Evolutionary conservation across 2,888 invertebrate genomes (phyloP).

Genomic region (Andrena chrysosceles): DNA sequence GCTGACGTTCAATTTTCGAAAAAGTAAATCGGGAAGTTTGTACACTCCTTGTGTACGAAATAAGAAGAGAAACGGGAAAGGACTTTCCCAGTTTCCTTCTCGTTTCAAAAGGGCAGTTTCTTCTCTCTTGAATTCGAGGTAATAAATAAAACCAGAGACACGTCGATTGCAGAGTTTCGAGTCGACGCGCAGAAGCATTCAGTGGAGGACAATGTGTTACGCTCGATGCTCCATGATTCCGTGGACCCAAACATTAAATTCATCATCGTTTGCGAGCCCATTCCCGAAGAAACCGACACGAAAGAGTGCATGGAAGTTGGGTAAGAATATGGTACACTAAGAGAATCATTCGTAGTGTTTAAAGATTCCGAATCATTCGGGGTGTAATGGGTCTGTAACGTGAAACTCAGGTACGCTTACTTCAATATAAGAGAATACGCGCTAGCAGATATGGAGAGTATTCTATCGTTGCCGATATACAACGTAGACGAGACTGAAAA

Average conservation of each 20-base stretch:
- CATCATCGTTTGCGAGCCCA: constrained; percentile 78
- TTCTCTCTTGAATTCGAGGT: too few species aligned
- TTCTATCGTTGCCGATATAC: constrained; percentile 70
- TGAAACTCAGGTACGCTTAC: constrained; percentile 71
- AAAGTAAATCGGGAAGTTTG: constrained; percentile 57
- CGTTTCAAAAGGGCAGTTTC: too few species aligned
- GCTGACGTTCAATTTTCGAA: constrained; percentile 71
- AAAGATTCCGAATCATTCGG: neutral
- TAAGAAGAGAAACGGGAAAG: too few species aligned
- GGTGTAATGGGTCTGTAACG: neutral
- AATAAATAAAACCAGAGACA: too few species aligned
- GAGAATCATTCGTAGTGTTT: neutral
- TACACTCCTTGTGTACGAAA: too few species aligned
- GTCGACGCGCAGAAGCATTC: constrained; percentile 72
- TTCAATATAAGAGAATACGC: constrained; percentile 78
- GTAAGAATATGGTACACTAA: constrained; percentile 54
- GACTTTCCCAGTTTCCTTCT: too few species aligned
- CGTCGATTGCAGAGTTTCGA: constrained; percentile 72
- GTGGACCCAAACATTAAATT: constrained; percentile 76
- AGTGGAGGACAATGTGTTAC: constrained; percentile 71
- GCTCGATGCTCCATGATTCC: constrained; percentile 73
- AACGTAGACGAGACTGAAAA: constrained; percentile 61
- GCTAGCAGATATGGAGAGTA: constrained; percentile 57
- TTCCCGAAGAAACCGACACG: constrained; percentile 71
- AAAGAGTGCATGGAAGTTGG: constrained; percentile 81